These are phyloP conservation scores for Tenodera sinensis DNA, from an alignment of 2,888 invertebrate genomes.

Conservation along the genomic window DNA sequence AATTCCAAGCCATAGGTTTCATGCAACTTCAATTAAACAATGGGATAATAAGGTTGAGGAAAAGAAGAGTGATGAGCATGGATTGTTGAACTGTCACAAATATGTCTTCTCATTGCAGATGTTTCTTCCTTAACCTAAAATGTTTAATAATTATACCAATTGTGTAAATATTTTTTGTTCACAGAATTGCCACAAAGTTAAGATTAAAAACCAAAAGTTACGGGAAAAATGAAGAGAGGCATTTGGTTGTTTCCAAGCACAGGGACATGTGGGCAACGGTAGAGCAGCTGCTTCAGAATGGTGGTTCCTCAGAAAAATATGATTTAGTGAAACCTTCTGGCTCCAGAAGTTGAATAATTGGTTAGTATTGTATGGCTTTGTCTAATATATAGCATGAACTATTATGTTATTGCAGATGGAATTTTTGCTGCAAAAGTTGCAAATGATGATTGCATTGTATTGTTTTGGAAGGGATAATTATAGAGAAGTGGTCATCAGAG, in stretches of 20 bases:
- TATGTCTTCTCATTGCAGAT: not conserved
- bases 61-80: too few species aligned
- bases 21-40: too few species aligned
- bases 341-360: not conserved
- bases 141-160: not conserved
- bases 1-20: too few species aligned
- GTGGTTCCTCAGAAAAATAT: constrained; percentile 48
- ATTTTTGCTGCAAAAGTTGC: too few species aligned
- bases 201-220: constrained; percentile 52
- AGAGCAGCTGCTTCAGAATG: not conserved
- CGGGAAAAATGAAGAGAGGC: constrained; percentile 48
- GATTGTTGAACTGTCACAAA: not conserved
- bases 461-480: too few species aligned
- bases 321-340: constrained; percentile 43
- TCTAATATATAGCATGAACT: too few species aligned
- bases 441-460: too few species aligned
- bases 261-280: constrained; percentile 33
- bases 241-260: constrained; percentile 51
- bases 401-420: too few species aligned
- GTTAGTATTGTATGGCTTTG: not conserved
- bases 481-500: too few species aligned
- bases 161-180: constrained; percentile 28
- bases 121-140: not conserved
- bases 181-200: constrained; percentile 45
- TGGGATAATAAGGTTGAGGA: too few species aligned